Evolutionary conservation across 2,113 vertebrate genomes (phyloP), one percentile per base, ranked within the genome.

Genomic region (Embiotoca jacksoni): DNA sequence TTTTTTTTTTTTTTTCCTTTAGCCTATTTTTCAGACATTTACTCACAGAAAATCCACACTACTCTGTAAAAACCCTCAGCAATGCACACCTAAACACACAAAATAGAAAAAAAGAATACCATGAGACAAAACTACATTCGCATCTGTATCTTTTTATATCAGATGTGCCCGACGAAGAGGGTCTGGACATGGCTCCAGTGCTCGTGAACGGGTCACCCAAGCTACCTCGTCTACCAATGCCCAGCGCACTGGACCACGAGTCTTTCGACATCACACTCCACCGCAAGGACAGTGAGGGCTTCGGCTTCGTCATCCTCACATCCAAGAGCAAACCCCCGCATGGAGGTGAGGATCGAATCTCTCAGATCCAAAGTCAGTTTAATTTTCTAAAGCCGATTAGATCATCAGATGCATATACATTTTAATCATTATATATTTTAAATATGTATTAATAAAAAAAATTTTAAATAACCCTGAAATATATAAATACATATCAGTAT

Each of bases 261-360:
- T 94, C 96, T 39, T 99, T 98, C 0, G 97, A 99, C 10, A 94
- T 99, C 80, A 90, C 95, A 6, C 93, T 99, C 70, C 98, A 99
- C 81, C 93, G 97, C 73, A 98, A 95, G 72, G 98, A 99, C 75
- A 96, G 93, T 0, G 98, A 99, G 89, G 98, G 98, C 6, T 99
- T 99, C 78, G 98, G 98, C 61, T 99, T 99, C 0, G 97, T 99
- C 88, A 99, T 99, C 90, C 97, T 99, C 82, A 99, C 98, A 32
- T 99, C 98, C 3, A 99, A 99, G 92, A 98, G 91, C 92, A 99
- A 96, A 87, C 97, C 97, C 2, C 97, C 98, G 3, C 95, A 96
- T 7, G 97, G 98, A 83, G 97, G 98, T 98, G 88, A 95, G 93
- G 53, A 47, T 53, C 8, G 1, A 6, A 23, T 7, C 16, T 15